Conservation (phyloP, 2,888 invertebrate genomes). For the Cryptus viduatorius region DNA sequence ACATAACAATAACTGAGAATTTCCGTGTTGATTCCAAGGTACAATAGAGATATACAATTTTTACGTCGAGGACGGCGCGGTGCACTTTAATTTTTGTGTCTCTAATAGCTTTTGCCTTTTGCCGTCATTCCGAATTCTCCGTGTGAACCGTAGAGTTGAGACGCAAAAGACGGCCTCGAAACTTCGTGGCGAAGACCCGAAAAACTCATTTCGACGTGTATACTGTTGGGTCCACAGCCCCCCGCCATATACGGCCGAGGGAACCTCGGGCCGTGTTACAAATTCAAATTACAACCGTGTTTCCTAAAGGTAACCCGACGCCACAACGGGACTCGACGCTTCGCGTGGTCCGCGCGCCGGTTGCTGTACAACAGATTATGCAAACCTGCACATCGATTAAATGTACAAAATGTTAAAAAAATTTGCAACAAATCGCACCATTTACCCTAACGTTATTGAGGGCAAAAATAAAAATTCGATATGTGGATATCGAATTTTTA, state of each 20-base stretch:
- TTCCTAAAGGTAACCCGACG: slow-evolving; percentile 78
- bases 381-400: slow-evolving; percentile 50
- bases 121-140: slow-evolving; percentile 63
- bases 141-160: slow-evolving; percentile 58
- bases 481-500: too few relatives aligned
- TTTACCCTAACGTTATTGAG: too few relatives aligned
- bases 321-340: slow-evolving; percentile 69
- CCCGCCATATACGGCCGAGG: slow-evolving; percentile 74
- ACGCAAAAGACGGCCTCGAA: slow-evolving; percentile 30
- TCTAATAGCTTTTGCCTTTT: slow-evolving; percentile 48
- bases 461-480: too few relatives aligned
- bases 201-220: slow-evolving; percentile 49
- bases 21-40: slow-evolving; percentile 22
- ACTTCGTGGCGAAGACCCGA: slow-evolving; percentile 40
- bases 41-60: slow-evolving; percentile 77
- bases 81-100: slow-evolving; percentile 53
- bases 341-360: slow-evolving; percentile 58
- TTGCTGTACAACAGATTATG: slow-evolving; percentile 31
- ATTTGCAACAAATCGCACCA: neutral
- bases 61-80: slow-evolving; percentile 44
- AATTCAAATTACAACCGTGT: slow-evolving; percentile 80
- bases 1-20: neutral
- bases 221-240: slow-evolving; percentile 44
- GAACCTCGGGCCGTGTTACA: slow-evolving; percentile 75
- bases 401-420: slow-evolving; percentile 44